Conservation (phyloP, 2,797 vertebrate species). For the Psittacula derbiana region DNA sequence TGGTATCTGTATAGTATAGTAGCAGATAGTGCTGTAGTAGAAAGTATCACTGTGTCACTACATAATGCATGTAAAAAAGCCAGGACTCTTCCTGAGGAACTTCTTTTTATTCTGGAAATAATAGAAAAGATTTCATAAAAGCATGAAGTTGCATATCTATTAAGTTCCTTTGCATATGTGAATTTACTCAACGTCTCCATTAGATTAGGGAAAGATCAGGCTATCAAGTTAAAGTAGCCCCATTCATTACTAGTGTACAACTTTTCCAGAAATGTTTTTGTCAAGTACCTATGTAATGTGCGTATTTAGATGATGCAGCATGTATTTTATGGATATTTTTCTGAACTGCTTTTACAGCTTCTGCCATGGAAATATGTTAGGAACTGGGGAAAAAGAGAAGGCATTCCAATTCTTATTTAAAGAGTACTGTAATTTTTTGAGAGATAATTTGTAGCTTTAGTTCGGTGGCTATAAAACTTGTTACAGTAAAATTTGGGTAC, state of each 20-base stretch:
- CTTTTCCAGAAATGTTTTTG: not conserved
- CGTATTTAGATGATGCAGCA: not conserved
- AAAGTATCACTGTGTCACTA: not conserved
- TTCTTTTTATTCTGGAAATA: not conserved
- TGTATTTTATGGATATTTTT: not conserved
- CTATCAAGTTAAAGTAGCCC: not conserved
- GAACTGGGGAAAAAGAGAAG: not conserved
- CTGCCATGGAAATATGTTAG: not conserved
- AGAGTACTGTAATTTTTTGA: not conserved
- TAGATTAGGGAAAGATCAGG: not conserved
- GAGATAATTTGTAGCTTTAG: not conserved
- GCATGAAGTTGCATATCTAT: not conserved
- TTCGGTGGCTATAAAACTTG: not conserved
- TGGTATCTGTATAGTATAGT: not conserved
- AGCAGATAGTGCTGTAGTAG: not conserved
- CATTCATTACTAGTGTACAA: not conserved
- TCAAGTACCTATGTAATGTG: not conserved
- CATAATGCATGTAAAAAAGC: not conserved
- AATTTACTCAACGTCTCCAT: not conserved
- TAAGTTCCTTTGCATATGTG: not conserved
- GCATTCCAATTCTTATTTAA: rapidly evolving
- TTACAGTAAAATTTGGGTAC: not conserved
- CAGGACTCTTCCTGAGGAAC: not conserved
- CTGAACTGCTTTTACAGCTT: not conserved
- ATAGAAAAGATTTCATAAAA: not conserved